phyloP scores from a whole-genome alignment of 2,797 vertebrate species.

The Sebastiscus albofasciatus region DNA sequence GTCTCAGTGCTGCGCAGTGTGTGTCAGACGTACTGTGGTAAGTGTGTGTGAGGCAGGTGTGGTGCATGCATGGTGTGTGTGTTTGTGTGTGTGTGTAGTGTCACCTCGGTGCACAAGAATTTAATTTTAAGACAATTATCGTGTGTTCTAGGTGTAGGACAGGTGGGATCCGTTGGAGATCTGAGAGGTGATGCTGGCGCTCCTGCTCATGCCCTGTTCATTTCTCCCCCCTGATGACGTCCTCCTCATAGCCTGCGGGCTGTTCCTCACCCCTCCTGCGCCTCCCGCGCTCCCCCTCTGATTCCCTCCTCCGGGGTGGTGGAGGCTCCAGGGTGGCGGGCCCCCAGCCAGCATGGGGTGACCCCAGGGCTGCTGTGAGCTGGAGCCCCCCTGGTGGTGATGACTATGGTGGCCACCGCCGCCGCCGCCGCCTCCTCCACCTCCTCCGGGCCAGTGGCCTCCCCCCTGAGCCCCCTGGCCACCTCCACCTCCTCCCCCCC shows the following conservation, averaged over 20 bases:
- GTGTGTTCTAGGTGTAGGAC: constrained; percentile 91
- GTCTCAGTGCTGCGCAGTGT: constrained; percentile 27
- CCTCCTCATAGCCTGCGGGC: constrained; percentile 96
- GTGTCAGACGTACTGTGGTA: constrained; percentile 11
- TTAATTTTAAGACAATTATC: constrained; percentile 19
- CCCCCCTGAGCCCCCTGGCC: constrained; percentile 78
- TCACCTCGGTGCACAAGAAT: constrained; percentile 28
- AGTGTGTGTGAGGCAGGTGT: constrained; percentile 28
- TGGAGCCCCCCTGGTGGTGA: constrained; percentile 80
- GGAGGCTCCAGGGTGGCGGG: constrained; percentile 95
- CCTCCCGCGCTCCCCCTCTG: constrained; percentile 91
- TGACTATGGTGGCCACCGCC: constrained; percentile 71
- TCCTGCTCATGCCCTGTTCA: constrained; percentile 99
- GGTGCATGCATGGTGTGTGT: constrained; percentile 40
- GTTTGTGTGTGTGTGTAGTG: constrained; percentile 43
- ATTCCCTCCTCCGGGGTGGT: constrained; percentile 88
- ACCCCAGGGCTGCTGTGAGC: constrained; percentile 89
- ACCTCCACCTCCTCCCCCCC: constrained; percentile 85
- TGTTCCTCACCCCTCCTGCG: constrained; percentile 93
- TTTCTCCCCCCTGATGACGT: constrained; percentile 96
- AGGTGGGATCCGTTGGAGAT: constrained; percentile 99
- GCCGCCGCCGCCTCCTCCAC: constrained; percentile 56
- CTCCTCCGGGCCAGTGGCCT: constrained; percentile 71
- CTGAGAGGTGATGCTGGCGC: constrained; percentile 99
- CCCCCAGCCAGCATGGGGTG: constrained; percentile 92